These are phyloP conservation scores for Sylvietta virens DNA, from an alignment of 2,113 vertebrate species.

Conservation along the genomic window DNA sequence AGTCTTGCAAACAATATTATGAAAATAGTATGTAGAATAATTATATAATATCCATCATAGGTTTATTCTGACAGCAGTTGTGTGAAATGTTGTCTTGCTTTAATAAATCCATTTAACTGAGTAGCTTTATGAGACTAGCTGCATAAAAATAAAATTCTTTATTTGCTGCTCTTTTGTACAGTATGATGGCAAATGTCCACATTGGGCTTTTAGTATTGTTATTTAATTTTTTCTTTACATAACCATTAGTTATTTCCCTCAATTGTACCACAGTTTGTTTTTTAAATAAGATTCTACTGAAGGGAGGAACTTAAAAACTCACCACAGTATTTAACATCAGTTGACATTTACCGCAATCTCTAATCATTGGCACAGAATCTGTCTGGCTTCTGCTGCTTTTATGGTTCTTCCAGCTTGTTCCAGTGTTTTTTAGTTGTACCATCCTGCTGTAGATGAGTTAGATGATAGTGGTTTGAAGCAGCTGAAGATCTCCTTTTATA, in stretches of 20 bases:
- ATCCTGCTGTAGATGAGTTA: constrained; percentile 41
- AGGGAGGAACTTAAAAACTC: constrained; percentile 57
- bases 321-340: constrained; percentile 64
- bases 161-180: not conserved
- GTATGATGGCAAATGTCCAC: constrained; percentile 29
- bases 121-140: not conserved
- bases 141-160: not conserved
- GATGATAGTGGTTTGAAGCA: constrained; percentile 10
- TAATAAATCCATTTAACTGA: not conserved
- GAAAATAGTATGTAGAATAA: not conserved
- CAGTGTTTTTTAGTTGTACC: constrained; percentile 40
- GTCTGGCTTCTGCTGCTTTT: constrained; percentile 64
- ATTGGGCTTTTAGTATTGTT: constrained; percentile 37
- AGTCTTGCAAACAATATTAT: not conserved
- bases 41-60: not conserved
- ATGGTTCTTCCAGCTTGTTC: constrained; percentile 54
- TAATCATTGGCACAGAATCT: constrained; percentile 62
- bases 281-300: constrained; percentile 52
- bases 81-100: not conserved
- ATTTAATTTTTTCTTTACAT: constrained; percentile 58
- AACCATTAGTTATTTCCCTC: constrained; percentile 67
- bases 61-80: not conserved
- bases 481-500: not conserved
- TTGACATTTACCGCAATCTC: constrained; percentile 66
- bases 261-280: constrained; percentile 61